A percentile compares a stretch with the other conserved stretches of the same genome.
Conservation (phyloP, 2,888 invertebrate genomes). For the Sceliomorpha sp. region DNA sequence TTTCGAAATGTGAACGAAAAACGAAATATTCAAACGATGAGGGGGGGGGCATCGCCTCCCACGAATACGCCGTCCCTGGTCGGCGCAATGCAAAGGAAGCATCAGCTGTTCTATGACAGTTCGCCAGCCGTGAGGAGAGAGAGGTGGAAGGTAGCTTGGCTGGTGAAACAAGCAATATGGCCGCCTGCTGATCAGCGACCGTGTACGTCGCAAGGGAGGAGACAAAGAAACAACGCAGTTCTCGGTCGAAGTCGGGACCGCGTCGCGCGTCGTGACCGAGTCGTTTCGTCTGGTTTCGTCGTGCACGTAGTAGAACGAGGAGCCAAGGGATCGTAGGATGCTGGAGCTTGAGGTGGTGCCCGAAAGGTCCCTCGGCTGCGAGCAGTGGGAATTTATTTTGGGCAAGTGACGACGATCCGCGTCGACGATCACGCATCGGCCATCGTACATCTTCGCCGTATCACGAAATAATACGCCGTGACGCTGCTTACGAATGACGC, state of each 20-base stretch:
- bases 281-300: conserved; percentile 29
- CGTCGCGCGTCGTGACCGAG: conserved; percentile 58
- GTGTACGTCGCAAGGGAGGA: conserved; percentile 65
- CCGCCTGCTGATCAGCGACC: conserved; percentile 74
- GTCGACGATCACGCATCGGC: conserved; percentile 48
- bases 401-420: conserved; percentile 84
- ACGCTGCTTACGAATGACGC: not conserved
- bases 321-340: conserved; percentile 83
- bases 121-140: conserved; percentile 66
- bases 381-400: conserved; percentile 98
- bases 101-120: conserved; percentile 79
- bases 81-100: conserved; percentile 52
- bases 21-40: too few relatives aligned
- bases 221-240: conserved; percentile 74
- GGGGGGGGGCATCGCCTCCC: too few relatives aligned
- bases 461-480: not conserved
- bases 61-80: conserved; percentile 35
- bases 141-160: conserved; percentile 52
- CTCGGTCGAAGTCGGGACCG: conserved; percentile 64
- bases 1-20: too few relatives aligned
- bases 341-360: conserved; percentile 98
- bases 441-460: too few relatives aligned
- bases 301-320: conserved; percentile 37
- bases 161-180: conserved; percentile 78
- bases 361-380: conserved; percentile 96